Evolutionary conservation across 1,140 invertebrate species (phyloP), one percentile per base, ranked within the genome.

Genomic region (Drosophila lacertosa): DNA sequence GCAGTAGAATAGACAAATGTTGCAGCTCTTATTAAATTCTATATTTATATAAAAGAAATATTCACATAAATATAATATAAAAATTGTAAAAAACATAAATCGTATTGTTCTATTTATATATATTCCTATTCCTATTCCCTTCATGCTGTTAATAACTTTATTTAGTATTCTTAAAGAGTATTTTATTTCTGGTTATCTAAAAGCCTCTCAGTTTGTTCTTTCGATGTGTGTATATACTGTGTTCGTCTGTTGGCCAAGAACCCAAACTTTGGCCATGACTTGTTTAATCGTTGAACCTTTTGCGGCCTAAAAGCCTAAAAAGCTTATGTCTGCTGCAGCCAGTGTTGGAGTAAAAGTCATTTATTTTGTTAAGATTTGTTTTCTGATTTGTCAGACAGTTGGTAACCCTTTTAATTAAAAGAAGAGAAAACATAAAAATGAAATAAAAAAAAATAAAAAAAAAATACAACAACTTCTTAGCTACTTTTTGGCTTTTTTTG

Each of bases 351-450:
- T 79, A 84, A 84, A 86, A 86, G 73, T 86, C 72, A 86, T 84
- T 84, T 84, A 86, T 84, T 64, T 84, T 81, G 70, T 84, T 84
- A 74, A 65, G 81, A 72, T 76, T 70, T 75, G 73, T 75, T 75
- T 60, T 72, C 57, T 72, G 73, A 75, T 75, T 72, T 75, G 54
- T 65, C 63, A 68, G 73, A 79, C 72, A 65, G 68, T 65, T 59
- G 62, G 42, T 65, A 65, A 68, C 73, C 53, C 59, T 84, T 84
- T 86, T 86, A 86, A 84, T 84, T 86, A 84, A 84, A 82, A 58
- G 54, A 67, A 67, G 47, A 71, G 53, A 70, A 84, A 84, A 60
- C 65, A 70, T 42, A 62, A 58, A 74, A 70, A 59, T 39, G 18
- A 60, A 78, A 74, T 53, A 74, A 74, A 74, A 32, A 40, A 40